Evolutionary conservation across 2,797 vertebrate species (phyloP).

Genomic region (Chaenodraco wilsoni): DNA sequence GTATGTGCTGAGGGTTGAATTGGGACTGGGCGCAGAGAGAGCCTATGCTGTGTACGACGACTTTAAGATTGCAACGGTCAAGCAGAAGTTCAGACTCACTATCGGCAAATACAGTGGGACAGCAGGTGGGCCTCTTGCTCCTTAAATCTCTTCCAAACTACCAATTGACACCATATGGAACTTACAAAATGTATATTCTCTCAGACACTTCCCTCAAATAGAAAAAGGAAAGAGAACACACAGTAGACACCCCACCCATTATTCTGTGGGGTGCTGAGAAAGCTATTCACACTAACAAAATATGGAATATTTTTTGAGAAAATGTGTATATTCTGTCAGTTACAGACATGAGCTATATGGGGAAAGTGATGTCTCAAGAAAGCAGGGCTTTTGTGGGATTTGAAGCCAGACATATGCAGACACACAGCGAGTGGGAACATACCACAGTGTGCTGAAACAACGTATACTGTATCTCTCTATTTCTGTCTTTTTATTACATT

Average conservation of each 20-base stretch:
- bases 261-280: constrained; percentile 33
- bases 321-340: constrained; percentile 30
- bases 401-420: constrained; percentile 45
- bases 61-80: constrained; percentile 87
- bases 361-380: constrained; percentile 25
- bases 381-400: constrained; percentile 30
- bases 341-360: constrained; percentile 30
- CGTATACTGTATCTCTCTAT: constrained; percentile 29
- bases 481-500: constrained; percentile 47
- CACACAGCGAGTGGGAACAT: constrained; percentile 29
- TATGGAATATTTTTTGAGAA: constrained; percentile 46
- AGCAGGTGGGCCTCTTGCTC: constrained; percentile 80
- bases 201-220: constrained; percentile 36
- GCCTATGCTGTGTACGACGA: constrained; percentile 86
- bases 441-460: constrained; percentile 44
- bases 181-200: constrained; percentile 21
- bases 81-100: constrained; percentile 86
- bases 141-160: constrained; percentile 8
- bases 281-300: constrained; percentile 35
- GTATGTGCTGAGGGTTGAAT: constrained; percentile 87
- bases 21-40: constrained; percentile 82
- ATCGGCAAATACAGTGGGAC: constrained; percentile 89
- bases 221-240: constrained; percentile 19
- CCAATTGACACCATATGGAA: constrained; percentile 9
- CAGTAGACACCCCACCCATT: constrained; percentile 9